phyloP scores from a whole-genome alignment of 2,113 vertebrate species.

The Anthoscopus minutus region DNA sequence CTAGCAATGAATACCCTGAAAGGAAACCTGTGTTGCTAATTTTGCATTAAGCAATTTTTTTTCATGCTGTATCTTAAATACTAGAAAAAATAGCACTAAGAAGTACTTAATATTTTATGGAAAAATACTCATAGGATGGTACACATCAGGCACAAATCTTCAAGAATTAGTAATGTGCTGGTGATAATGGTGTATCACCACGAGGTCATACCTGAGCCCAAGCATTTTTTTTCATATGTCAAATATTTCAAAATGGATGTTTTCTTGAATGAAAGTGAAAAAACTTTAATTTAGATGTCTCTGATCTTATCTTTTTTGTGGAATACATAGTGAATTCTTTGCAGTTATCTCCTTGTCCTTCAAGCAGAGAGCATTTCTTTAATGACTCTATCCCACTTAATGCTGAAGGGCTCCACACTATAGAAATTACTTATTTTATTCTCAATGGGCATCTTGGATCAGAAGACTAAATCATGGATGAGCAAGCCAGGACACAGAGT shows the following conservation, averaged over 20 bases:
- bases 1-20: not conserved
- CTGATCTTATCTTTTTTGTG: not conserved
- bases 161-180: not conserved
- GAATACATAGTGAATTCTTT: not conserved
- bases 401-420: not conserved
- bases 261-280: not conserved
- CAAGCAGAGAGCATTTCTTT: not conserved
- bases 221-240: not conserved
- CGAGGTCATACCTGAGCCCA: not conserved
- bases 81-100: not conserved
- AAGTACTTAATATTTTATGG: not conserved
- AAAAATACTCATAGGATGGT: not conserved
- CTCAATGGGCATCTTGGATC: not conserved
- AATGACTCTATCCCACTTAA: not conserved
- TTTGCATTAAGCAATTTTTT: not conserved
- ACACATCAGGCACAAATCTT: not conserved
- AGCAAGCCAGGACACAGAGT: not conserved
- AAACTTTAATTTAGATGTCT: not conserved
- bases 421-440: not conserved
- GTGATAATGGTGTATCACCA: not conserved
- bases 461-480: not conserved
- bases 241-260: not conserved
- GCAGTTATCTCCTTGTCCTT: not conserved
- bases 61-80: not conserved
- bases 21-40: not conserved